Evolutionary conservation across 2,113 vertebrate species (phyloP).

Genomic region (Galemys pyrenaicus): DNA sequence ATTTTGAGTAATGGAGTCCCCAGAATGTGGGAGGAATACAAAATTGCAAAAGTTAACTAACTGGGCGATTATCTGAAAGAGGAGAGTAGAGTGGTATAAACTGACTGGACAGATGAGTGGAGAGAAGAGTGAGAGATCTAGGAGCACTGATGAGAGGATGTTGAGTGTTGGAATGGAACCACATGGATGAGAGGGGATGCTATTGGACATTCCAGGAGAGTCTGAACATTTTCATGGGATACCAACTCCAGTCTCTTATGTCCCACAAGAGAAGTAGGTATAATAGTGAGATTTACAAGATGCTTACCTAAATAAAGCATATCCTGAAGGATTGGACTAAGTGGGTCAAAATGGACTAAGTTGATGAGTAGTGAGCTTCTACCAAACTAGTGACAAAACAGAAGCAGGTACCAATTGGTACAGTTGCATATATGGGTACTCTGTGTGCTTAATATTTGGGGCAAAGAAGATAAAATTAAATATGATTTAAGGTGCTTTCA

Average conservation of each 20-base stretch:
- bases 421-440: not conserved
- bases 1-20: not conserved
- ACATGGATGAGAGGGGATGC: not conserved
- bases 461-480: not conserved
- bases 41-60: not conserved
- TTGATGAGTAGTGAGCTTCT: not conserved
- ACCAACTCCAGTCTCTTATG: not conserved
- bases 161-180: not conserved
- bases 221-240: not conserved
- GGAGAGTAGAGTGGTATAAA: no score
- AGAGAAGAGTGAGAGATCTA: not conserved
- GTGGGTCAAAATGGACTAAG: not conserved
- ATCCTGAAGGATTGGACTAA: not conserved
- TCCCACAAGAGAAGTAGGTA: not conserved
- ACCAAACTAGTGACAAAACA: not conserved
- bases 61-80: not conserved
- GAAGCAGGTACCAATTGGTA: not conserved
- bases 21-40: not conserved
- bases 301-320: not conserved
- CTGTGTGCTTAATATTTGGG: not conserved
- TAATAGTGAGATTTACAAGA: not conserved
- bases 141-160: not conserved
- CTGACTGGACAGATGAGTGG: not conserved
- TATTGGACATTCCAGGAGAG: not conserved
- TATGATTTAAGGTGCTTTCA: not conserved